Base-by-base conservation (phyloP, 2,113 vertebrate genomes). In the Nanorana parkeri region DNA sequence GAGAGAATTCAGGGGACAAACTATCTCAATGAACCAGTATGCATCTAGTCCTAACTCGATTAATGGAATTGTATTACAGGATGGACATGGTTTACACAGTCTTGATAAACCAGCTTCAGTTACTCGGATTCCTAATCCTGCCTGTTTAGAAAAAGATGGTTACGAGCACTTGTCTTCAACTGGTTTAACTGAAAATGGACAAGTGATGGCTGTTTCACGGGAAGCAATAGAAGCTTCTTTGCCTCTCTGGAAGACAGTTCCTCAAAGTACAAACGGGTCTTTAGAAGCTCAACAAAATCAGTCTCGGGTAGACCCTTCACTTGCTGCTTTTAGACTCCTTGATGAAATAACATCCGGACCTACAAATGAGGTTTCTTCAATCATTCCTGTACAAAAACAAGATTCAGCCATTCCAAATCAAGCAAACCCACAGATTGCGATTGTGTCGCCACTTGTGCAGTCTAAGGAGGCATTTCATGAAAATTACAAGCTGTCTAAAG, bases 401-500 rank as follows among this genome's bases (percentile, higher is more conserved):
- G 91, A 94, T 55, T 29, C 80, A 0, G 1, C 84, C 7, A 51
- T 29, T 83, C 58, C 84, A 21, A 88, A 10, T 84, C 28, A 71
- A 21, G 32, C 84, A 19, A 94, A 94, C 72, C 92, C 88, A 54
- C 93, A 93, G 60, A 84, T 94, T 85, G 94, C 93, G 51, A 85
- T 94, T 52, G 94, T 94, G 17, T 89, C 92, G 28, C 94, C 94
- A 8, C 89, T 94, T 80, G 87, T 94, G 23, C 89, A 93, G 77
- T 87, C 88, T 23, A 85, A 90, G 67, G 88, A 89, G 52, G 89
- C 20, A 64, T 84, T 85, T 4, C 86, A 86, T 47, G 60, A 21
- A 61, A 24, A 76, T 23, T 80, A 80, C 17, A 17, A 66, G 68
- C 20, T 51, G 5, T 24, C 29, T 8, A 63, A 85, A 78, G 55